These are phyloP conservation scores for Cricetomys ansorgei DNA, from an alignment of 2,113 vertebrate genomes.

Conservation along the genomic window DNA sequence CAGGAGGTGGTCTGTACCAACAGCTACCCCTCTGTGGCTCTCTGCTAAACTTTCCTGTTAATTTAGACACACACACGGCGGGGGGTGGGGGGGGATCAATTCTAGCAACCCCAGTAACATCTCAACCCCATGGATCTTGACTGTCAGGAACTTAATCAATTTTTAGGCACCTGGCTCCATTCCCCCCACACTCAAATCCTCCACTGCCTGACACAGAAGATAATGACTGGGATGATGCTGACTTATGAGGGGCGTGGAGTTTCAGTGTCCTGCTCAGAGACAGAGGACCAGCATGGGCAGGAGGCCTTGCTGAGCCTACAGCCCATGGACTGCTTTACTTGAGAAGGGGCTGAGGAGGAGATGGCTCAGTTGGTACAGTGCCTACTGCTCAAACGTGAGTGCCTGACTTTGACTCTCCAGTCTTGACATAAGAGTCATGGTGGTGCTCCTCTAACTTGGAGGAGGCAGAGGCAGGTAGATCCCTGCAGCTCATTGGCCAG, in stretches of 20 bases:
- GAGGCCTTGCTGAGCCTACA: not conserved
- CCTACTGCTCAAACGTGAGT: not conserved
- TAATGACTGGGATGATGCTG: not conserved
- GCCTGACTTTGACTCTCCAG: not conserved
- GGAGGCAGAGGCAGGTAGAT: not conserved
- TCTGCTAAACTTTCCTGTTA: not conserved
- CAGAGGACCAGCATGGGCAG: not conserved
- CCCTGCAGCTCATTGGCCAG: not conserved
- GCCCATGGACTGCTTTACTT: not conserved
- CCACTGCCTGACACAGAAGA: not conserved
- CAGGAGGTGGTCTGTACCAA: not conserved
- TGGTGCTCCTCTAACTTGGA: not conserved
- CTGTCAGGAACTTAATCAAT: not conserved
- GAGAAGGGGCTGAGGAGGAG: not conserved
- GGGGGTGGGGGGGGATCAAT: not conserved
- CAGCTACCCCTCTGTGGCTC: not conserved
- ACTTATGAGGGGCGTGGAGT: not conserved
- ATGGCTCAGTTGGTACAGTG: not conserved
- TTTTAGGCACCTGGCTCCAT: not conserved
- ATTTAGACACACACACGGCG: not conserved
- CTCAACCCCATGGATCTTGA: not conserved
- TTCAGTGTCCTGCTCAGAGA: not conserved
- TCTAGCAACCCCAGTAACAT: not conserved
- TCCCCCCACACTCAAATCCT: not conserved
- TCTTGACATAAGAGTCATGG: not conserved